A percentile compares a stretch with the other conserved stretches of the same genome.
Evolutionary conservation across 1,140 invertebrate species (phyloP).

Genomic region (Helicoverpa armigera): DNA sequence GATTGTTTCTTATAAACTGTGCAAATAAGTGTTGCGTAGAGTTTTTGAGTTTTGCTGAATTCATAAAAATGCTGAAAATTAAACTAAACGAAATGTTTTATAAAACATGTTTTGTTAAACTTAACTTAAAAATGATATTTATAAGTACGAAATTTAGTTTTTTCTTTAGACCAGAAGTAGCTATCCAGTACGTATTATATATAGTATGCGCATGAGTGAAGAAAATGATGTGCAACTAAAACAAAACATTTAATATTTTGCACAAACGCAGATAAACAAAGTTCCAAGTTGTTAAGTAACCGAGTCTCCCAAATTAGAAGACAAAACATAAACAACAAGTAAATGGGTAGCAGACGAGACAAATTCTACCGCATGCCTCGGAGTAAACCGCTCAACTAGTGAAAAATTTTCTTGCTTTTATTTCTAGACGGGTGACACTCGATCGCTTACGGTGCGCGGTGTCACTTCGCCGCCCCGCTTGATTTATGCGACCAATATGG

Average conservation of each 20-base stretch:
- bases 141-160: too few species aligned
- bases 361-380: constrained; percentile 78
- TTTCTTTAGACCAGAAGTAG: background rate
- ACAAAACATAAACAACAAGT: constrained; percentile 54
- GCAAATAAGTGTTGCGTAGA: constrained; percentile 1
- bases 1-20: constrained; percentile 3
- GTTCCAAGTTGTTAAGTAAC: constrained; percentile 41
- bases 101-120: background rate
- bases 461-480: constrained; percentile 79
- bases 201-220: background rate
- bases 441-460: constrained; percentile 80
- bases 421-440: constrained; percentile 81
- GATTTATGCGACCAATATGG: constrained; percentile 86
- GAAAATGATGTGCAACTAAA: constrained; percentile 4
- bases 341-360: constrained; percentile 67
- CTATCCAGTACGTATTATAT: background rate
- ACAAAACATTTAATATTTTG: constrained; percentile 38
- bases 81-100: background rate
- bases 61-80: constrained; percentile 6
- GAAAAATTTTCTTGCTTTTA: constrained; percentile 82
- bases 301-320: constrained; percentile 48
- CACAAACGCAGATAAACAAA: constrained; percentile 45
- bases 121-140: too few species aligned
- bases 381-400: constrained; percentile 81
- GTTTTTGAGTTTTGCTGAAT: background rate